phyloP scores from a whole-genome alignment of 2,888 invertebrate species.

The Caenorhabditis auriculariae region DNA sequence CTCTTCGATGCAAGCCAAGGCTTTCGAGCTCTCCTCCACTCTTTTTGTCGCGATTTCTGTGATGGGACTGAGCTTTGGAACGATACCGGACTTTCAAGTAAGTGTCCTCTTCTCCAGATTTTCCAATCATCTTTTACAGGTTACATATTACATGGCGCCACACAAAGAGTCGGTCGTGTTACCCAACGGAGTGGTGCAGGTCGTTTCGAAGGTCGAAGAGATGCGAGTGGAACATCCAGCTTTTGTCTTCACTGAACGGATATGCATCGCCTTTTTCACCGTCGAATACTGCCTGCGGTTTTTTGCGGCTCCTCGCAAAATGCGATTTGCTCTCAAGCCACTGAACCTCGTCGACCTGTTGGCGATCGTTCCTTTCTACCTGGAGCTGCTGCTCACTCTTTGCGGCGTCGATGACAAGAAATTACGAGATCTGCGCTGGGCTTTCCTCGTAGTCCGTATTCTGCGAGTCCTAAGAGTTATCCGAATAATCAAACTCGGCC shows the following conservation, averaged over 20 bases:
- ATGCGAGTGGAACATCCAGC: conserved; percentile 61
- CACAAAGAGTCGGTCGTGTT: conserved; percentile 55
- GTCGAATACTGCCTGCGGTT: conserved; percentile 57
- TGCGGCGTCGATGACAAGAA: conserved; percentile 62
- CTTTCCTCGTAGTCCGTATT: conserved; percentile 62
- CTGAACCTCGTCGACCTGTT: conserved; percentile 57
- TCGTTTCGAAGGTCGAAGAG: conserved; percentile 55
- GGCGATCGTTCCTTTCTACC: conserved; percentile 62
- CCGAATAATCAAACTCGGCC: conserved; percentile 60
- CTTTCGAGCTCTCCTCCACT: conserved; percentile 61
- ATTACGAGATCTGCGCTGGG: conserved; percentile 60
- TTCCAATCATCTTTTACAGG: too few relatives aligned
- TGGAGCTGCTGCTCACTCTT: conserved; percentile 58
- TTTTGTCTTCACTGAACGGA: conserved; percentile 62
- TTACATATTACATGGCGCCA: conserved; percentile 55
- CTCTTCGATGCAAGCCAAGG: conserved; percentile 53
- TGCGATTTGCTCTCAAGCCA: conserved; percentile 60
- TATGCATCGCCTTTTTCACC: conserved; percentile 63
- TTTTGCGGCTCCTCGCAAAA: conserved; percentile 58
- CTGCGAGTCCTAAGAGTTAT: conserved; percentile 58
- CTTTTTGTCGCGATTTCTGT: conserved; percentile 62
- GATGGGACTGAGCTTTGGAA: conserved; percentile 61
- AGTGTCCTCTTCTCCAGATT: background rate
- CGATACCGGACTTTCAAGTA: conserved; percentile 62
- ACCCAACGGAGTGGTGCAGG: conserved; percentile 54